Percentiles rank a stretch among this genome's conserved stretches.
phyloP scores from a whole-genome alignment of 2,797 vertebrate genomes.

The Leuciscus waleckii region DNA sequence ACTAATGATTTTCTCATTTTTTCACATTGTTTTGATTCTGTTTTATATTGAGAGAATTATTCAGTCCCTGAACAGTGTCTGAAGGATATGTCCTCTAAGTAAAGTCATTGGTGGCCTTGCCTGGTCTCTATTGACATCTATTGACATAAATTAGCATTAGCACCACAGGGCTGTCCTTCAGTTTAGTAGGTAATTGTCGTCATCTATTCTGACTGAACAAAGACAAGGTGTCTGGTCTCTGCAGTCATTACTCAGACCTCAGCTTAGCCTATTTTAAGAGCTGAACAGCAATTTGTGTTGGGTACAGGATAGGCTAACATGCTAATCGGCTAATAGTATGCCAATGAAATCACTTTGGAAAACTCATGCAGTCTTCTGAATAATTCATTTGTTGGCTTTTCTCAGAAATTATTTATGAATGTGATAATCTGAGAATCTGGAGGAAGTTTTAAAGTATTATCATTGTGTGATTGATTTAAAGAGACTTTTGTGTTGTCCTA shows the following conservation, averaged over 20 bases:
- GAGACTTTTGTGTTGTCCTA: not conserved
- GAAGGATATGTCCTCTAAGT: conserved; percentile 28
- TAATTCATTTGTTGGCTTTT: not conserved
- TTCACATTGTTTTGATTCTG: conserved; percentile 14
- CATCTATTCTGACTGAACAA: conserved; percentile 14
- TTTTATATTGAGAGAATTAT: not conserved
- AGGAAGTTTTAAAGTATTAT: not conserved
- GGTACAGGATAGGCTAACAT: not conserved
- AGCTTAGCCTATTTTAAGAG: not conserved
- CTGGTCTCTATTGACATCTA: not conserved
- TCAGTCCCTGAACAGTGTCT: not conserved
- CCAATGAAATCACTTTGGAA: not conserved
- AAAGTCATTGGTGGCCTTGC: conserved; percentile 20
- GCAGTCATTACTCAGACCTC: not conserved
- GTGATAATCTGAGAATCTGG: not conserved
- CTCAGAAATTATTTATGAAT: not conserved
- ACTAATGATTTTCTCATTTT: not conserved
- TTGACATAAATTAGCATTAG: conserved; percentile 32
- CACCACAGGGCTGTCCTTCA: conserved; percentile 13
- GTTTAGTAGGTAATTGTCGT: conserved; percentile 32
- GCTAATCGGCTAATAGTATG: not conserved
- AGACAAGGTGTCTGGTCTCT: conserved; percentile 30
- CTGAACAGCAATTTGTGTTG: not conserved
- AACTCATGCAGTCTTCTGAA: not conserved
- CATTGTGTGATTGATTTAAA: not conserved